A percentile compares a stretch with the other conserved stretches of the same genome.
phyloP scores from a whole-genome alignment of 2,113 vertebrate species.

The Paradisaea rubra region DNA sequence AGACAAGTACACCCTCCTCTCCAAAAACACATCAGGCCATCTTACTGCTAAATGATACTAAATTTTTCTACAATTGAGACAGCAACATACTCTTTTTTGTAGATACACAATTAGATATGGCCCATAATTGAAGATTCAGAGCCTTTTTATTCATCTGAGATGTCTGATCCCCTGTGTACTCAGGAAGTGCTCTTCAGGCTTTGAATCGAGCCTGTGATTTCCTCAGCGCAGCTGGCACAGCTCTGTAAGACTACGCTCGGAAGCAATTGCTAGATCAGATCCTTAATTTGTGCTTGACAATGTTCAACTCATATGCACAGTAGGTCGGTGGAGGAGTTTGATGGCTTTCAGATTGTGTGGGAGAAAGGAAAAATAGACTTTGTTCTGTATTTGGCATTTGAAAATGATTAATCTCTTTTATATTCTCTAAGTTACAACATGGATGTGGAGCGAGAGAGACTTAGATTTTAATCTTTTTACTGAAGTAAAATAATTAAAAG shows the following conservation, averaged over 20 bases:
- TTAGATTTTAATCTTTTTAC: conserved; percentile 31
- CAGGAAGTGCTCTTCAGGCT: neutral
- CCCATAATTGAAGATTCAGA: neutral
- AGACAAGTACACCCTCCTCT: neutral
- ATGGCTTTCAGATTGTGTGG: neutral
- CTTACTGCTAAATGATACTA: neutral
- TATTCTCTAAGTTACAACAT: neutral
- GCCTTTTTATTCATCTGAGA: neutral
- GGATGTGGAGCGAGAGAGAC: neutral
- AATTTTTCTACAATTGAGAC: neutral
- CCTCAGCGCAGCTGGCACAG: rapidly evolving
- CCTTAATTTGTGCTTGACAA: conserved; percentile 17
- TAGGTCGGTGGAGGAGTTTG: neutral
- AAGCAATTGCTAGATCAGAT: neutral
- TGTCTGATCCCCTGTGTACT: rapidly evolving
- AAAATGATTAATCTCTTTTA: conserved; percentile 12
- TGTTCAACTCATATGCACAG: neutral
- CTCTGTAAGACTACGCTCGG: rapidly evolving
- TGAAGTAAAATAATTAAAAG: conserved; percentile 48
- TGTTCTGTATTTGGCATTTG: neutral
- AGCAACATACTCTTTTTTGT: neutral
- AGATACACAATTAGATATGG: neutral
- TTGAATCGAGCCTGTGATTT: neutral
- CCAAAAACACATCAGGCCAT: neutral
- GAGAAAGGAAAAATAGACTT: neutral